These are phyloP conservation scores for Xylophagus ater DNA, from an alignment of 2,888 invertebrate species.

Conservation along the genomic window DNA sequence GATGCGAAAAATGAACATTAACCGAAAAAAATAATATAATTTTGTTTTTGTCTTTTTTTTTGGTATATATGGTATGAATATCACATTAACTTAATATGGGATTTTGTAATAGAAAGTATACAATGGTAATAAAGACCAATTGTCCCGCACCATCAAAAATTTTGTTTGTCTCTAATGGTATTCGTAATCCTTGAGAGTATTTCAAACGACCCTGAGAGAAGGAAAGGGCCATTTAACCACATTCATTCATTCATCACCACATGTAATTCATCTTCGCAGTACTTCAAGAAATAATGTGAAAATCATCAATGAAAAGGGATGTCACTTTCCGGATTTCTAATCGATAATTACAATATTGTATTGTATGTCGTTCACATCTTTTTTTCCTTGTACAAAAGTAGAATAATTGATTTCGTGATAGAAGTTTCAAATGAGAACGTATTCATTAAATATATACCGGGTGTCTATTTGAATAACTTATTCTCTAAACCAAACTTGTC, in stretches of 20 bases:
- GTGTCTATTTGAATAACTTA: background rate
- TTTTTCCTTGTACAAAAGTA: conserved; percentile 11
- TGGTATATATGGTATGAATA: background rate
- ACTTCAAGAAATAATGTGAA: background rate
- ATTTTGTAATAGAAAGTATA: background rate
- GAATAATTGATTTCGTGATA: conserved; percentile 19
- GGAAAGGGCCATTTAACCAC: too few relatives aligned
- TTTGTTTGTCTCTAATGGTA: background rate
- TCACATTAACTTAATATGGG: background rate
- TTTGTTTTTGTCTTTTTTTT: background rate
- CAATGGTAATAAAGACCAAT: background rate
- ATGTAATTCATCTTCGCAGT: too few relatives aligned
- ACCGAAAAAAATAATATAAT: conserved; percentile 9
- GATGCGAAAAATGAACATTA: conserved; percentile 8
- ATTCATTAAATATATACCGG: conserved; percentile 3
- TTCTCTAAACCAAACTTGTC: background rate
- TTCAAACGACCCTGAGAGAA: background rate
- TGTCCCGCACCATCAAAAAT: background rate
- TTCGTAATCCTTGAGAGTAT: background rate
- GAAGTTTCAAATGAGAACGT: conserved; percentile 17
- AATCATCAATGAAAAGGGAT: background rate
- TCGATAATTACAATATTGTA: background rate
- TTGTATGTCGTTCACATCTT: background rate
- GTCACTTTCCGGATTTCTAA: background rate
- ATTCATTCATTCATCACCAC: too few relatives aligned